Conservation (phyloP, 2,113 vertebrate genomes). For the Uropsilus gracilis region DNA sequence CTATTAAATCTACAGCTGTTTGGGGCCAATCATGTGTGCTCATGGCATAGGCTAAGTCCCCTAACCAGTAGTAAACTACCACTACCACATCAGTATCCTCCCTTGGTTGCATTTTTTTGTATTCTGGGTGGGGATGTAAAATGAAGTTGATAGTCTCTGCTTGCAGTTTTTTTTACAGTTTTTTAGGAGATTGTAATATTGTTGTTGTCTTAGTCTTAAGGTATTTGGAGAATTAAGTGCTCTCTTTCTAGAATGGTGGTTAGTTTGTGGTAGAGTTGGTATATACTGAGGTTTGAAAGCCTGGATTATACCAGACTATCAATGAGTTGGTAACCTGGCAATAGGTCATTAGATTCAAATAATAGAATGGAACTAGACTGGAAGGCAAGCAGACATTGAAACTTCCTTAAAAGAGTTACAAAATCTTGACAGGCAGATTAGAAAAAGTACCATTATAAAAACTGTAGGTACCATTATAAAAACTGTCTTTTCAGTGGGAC, state of each 20-base stretch:
- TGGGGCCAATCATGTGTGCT: background rate
- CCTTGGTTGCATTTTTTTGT: background rate
- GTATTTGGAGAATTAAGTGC: background rate
- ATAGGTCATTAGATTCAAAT: background rate
- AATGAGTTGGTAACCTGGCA: background rate
- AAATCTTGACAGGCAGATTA: background rate
- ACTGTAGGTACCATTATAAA: background rate
- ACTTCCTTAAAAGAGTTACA: background rate
- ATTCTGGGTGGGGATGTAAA: background rate
- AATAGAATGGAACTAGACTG: constrained; percentile 3
- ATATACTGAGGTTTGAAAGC: background rate
- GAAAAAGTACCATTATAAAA: background rate
- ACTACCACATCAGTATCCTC: background rate
- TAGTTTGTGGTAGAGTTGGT: background rate
- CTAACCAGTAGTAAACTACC: background rate
- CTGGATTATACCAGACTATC: background rate
- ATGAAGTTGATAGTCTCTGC: background rate
- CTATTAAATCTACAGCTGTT: background rate
- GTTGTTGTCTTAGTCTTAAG: background rate
- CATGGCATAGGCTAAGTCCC: background rate
- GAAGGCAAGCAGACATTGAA: constrained; percentile 1
- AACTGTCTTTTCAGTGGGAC: background rate
- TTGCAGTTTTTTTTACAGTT: background rate
- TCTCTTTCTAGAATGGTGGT: background rate
- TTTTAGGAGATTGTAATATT: background rate